Base-by-base conservation (phyloP, 2,113 vertebrate genomes). In the Salvator merianae region DNA sequence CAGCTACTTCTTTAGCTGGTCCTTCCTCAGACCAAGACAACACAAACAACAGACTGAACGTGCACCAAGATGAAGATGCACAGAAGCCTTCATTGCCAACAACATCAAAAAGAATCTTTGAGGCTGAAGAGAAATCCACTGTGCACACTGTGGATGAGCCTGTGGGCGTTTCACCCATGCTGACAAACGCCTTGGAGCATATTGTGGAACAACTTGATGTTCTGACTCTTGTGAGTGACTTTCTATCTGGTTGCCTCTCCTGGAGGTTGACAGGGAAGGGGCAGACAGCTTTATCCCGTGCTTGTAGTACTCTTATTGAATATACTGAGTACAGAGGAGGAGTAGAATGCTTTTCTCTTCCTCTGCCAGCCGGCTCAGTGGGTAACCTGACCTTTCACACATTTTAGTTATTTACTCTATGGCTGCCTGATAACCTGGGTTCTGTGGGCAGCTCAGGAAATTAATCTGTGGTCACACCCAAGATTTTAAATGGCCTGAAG, bases 121-220 rank as follows among this genome's bases (percentile, higher is more conserved):
- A 92, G 69, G 87, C 88, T 16, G 85, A 93, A 68, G 92, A 75
- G 1, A 32, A 75, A 22, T 80, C 84, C 22, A 63, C 85, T 65
- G 78, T 66, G 7, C 77, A 10, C 34, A 86, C 91, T 2, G 65
- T 73, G 24, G 94, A 96, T 20, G 95, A 92, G 9, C 91, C 93
- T 38, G 92, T 87, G 1, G 91, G 89, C 81, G 82, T 95, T 79
- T 94, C 96, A 0, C 84, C 91, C 0, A 88, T 94, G 26, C 62
- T 99, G 90, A 91, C 94, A 9, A 93, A 91, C 0, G 97, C 97
- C 1, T 90, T 99, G 87, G 95, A 94, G 81, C 95, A 97, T 69
- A 98, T 99, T n/a, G 96, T 99, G 83, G 96, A 97, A 1, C 98
- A 98, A 88, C 92, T 99, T 89, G 96, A 96, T 62, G 89, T 99